Evolutionary conservation across 1,140 invertebrate genomes (phyloP).

Genomic region (Panagrolaimus sp.): DNA sequence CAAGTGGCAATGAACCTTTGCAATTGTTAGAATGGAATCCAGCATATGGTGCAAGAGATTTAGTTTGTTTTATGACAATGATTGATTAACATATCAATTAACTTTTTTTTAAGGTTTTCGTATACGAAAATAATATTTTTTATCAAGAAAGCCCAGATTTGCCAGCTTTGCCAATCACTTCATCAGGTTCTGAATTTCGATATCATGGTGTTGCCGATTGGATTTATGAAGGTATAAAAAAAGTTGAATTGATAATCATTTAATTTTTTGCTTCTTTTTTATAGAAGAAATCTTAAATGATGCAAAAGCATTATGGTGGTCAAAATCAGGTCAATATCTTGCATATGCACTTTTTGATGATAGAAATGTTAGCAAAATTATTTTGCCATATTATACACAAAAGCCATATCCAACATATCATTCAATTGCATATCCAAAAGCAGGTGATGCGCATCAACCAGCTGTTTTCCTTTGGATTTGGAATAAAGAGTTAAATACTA

Average conservation of each 20-base stretch:
- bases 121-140: conserved; percentile 26
- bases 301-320: conserved; percentile 33
- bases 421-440: conserved; percentile 20
- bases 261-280: conserved; percentile 7
- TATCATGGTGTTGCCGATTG: conserved; percentile 30
- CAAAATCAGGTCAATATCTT: conserved; percentile 27
- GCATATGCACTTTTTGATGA: conserved; percentile 27
- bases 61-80: conserved; percentile 8
- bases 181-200: conserved; percentile 15
- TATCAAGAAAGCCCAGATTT: conserved; percentile 15
- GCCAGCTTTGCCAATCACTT: conserved; percentile 13
- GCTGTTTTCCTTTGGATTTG: conserved; percentile 26
- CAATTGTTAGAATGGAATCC: conserved; percentile 22
- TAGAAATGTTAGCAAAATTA: conserved; percentile 24
- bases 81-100: background rate
- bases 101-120: conserved; percentile 22
- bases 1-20: conserved; percentile 1
- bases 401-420: conserved; percentile 18
- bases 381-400: conserved; percentile 21
- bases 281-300: conserved; percentile 27
- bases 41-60: conserved; percentile 11
- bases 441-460: conserved; percentile 23
- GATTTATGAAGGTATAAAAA: conserved; percentile 22
- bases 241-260: background rate
- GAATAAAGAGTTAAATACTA: conserved; percentile 26